Base-by-base conservation (phyloP, 2,797 vertebrate genomes). In the Eulemur albifrons region DNA sequence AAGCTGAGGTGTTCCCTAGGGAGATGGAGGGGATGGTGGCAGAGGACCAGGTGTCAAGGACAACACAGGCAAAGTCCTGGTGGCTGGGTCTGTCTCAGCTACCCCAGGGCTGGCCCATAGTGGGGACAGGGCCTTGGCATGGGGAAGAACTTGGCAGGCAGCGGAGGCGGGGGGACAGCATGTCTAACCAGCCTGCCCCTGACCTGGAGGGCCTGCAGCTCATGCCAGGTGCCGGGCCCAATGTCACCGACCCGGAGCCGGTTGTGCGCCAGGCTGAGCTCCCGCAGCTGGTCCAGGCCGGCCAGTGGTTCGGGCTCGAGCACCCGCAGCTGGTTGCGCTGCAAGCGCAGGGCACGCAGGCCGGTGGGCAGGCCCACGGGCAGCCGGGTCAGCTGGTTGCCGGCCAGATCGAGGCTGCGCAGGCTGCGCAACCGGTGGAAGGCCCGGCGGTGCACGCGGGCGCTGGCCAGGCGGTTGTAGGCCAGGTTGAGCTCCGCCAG, bases 401-500 rank as follows among this genome's bases (percentile, higher is more conserved):
- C 98, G 0, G 97, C 93, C 79, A 98, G 96, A 72, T 98, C 97
- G 0, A 98, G 95, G 91, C 70, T 96, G 73, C 76, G 95, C 76
- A 98, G 90, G 20, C 65, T 77, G 1, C 84, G 94, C 80, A 98
- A 94, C 4, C 86, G 97, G n/a, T 76, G 92, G 95, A 98, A 98
- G 63, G 98, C 98, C 67, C 75, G 83, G 13, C 11, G 97, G 87
- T 98, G 98, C 54, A 98, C 45, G 0, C 3, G 88, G 32, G 95
- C 94, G 0, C 97, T 98, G 81, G 57, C 79, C 48, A 98, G 93
- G n/a, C n/a, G 50, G 94, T 98, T 98, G 90, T 98, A 98, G 32
- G 98, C 98, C 52, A 98, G 96, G 79, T 98, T 98, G 95, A 98
- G 98, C 67, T 98, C 98, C 0, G 61, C 76, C 75, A 98, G 92